Evolutionary conservation across 2,888 invertebrate species (phyloP), one percentile per base, ranked within the genome.

Genomic region (Cyrtodaria siliqua): DNA sequence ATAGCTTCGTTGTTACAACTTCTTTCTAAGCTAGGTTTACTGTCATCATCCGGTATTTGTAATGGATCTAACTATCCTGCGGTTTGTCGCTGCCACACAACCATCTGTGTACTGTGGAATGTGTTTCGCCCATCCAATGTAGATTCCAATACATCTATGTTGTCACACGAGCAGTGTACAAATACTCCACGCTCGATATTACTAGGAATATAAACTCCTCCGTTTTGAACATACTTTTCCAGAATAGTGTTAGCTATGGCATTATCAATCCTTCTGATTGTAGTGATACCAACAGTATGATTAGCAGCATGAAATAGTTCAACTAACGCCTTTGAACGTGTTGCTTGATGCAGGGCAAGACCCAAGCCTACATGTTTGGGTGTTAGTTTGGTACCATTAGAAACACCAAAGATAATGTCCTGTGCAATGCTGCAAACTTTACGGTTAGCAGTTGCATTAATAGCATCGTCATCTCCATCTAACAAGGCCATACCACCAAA

Each of bases 81-180:
- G 33, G 33, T 8, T 33, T 42, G 16, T 23, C 70, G 26, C 40
- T 66, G 72, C 49, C 63, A 63, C 18, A 47, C 55, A 18, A 66
- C 59, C 72, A 72, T 72, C 33, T 73, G 73, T 6, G 73, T 73
- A 47, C 53, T 29, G 40, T 73, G 73, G 24, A 66, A 72, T 16
- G 64, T 72, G 18, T 64, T 64, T 49, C 42, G 20, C 14, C 71
- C 72, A 66, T 66, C 66, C 16, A 72, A 27, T 9, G 66, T 72
- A 9, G 49, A 18, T 24, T 72, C 64, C 2, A 72, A 16, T 12
- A 72, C 59, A 44, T 72, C 64, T 33, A 66, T 72, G 24, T 71
- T 71, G 26, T 71, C 63, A 40, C 62, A 62, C 8, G 71, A 72
- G 24, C n/a, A 72, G 20, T 66, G 64, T 6, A 53, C 33, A 18